A percentile compares a stretch with the other conserved stretches of the same genome.
Evolutionary conservation across 2,888 invertebrate genomes (phyloP).

Genomic region (Harpagoxenus sublaevis): DNA sequence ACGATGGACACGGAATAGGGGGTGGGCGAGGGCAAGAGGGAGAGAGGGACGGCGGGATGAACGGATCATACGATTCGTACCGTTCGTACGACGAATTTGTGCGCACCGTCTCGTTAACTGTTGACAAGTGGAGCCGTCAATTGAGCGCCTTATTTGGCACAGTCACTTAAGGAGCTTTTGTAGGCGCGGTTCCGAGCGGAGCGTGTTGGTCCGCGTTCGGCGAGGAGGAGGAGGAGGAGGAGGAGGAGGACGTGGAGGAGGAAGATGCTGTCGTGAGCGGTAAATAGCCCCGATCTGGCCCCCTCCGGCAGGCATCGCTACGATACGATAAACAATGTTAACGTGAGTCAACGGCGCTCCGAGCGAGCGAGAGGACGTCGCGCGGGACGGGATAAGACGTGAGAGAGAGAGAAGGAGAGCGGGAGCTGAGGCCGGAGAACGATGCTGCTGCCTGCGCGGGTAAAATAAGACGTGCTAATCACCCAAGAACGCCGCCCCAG

Average conservation of each 20-base stretch:
- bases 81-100: slow-evolving; percentile 17
- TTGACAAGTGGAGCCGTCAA: slow-evolving; percentile 80
- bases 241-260: no score
- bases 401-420: neutral
- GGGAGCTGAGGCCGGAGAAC: slow-evolving; percentile 48
- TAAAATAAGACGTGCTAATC: slow-evolving; percentile 68
- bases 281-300: slow-evolving; percentile 44
- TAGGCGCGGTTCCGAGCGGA: slow-evolving; percentile 59
- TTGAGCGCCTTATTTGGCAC: slow-evolving; percentile 78
- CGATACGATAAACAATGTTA: slow-evolving; percentile 66
- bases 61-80: slow-evolving; percentile 20
- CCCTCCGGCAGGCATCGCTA: neutral
- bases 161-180: slow-evolving; percentile 75
- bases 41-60: slow-evolving; percentile 26
- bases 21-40: slow-evolving; percentile 9
- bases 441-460: slow-evolving; percentile 60
- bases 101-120: slow-evolving; percentile 76
- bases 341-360: slow-evolving; percentile 71
- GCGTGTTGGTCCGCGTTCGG: slow-evolving; percentile 62
- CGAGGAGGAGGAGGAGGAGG: slow-evolving; percentile 46
- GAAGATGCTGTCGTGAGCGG: slow-evolving; percentile 30
- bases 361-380: slow-evolving; percentile 37
- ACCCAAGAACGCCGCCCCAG: slow-evolving; percentile 43
- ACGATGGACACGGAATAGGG: neutral
- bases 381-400: neutral